Base-by-base conservation (phyloP, 2,113 vertebrate genomes). In the Leptodactylus fuscus region DNA sequence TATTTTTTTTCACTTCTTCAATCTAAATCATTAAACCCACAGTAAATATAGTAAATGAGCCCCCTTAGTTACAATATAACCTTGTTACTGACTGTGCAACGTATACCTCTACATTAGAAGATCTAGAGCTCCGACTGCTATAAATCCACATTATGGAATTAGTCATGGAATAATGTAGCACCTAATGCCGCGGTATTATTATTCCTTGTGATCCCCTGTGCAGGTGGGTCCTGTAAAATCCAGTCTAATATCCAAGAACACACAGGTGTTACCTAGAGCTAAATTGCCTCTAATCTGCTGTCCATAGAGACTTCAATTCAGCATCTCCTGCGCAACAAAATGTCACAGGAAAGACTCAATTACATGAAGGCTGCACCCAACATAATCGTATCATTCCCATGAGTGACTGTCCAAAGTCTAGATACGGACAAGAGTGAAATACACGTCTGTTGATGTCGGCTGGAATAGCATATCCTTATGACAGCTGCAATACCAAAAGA, bases 401-500 rank as follows among this genome's bases (percentile, higher is more conserved):
- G 76, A 36, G 76, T 79, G 32, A 79, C 51, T 79, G 76, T 60
- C 76, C 76, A 79, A 49, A 76, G 76, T 79, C 76, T 79, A 36
- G 49, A 58, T 60, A 79, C 27, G 53, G 53, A 53, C 76, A n/a
- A 34, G 20, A 41, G 76, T 38, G 22, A 79, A 58, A 79, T 24
- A 16, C 49, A 36, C 75, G 29, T 55, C 49, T 79, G 76, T 79
- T 79, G 76, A 41, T 60, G 34, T 79, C 41, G 51, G 29, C 62
- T 22, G 62, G 53, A 81, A 81, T 34, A 51, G 80, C 44, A 81
- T 34, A 70, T 70, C 62, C 62, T 20, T 81, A 49, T 70, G 80
- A 34, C 60, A 81, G 80, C 58, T 81, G 62, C 44, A 69, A 81
- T 81, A 81, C 80, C 80, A 67, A 81, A 81, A 67, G 62, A 81